Evolutionary conservation across 2,888 invertebrate species (phyloP).

Genomic region (Xanthostigma xanthostigma): DNA sequence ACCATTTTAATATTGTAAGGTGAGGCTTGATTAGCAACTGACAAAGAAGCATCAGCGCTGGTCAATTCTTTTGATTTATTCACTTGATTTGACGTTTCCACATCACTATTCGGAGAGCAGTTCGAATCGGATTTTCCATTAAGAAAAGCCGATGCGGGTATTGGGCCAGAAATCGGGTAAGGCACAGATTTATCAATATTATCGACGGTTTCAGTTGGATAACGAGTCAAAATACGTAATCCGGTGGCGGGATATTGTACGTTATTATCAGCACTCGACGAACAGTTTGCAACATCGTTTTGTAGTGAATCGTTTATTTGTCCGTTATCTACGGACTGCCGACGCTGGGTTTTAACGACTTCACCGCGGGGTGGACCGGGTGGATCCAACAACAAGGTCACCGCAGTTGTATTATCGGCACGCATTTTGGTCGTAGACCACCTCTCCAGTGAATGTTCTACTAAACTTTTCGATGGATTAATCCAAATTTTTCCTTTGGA

Average conservation of each 20-base stretch:
- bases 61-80: no score
- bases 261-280: not conserved
- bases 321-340: not conserved
- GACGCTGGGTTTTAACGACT: conserved; percentile 29
- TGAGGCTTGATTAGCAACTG: no score
- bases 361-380: conserved; percentile 64
- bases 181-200: conserved; percentile 3
- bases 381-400: conserved; percentile 82
- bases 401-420: conserved; percentile 93
- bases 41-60: not conserved
- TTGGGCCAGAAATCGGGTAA: conserved; percentile 14
- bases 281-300: not conserved
- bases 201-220: conserved; percentile 20
- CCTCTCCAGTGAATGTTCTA: conserved; percentile 61
- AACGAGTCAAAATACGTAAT: conserved; percentile 34
- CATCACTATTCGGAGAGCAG: conserved; percentile 19
- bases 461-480: conserved; percentile 84
- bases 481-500: conserved; percentile 40
- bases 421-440: conserved; percentile 79
- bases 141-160: conserved; percentile 28
- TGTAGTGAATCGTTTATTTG: not conserved
- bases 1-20: no score
- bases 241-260: conserved; percentile 27
- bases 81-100: no score
- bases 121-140: conserved; percentile 23